Percentiles rank a stretch among this genome's conserved stretches.
Conservation (phyloP, 2,797 vertebrate species). For the Fratercula arctica region DNA sequence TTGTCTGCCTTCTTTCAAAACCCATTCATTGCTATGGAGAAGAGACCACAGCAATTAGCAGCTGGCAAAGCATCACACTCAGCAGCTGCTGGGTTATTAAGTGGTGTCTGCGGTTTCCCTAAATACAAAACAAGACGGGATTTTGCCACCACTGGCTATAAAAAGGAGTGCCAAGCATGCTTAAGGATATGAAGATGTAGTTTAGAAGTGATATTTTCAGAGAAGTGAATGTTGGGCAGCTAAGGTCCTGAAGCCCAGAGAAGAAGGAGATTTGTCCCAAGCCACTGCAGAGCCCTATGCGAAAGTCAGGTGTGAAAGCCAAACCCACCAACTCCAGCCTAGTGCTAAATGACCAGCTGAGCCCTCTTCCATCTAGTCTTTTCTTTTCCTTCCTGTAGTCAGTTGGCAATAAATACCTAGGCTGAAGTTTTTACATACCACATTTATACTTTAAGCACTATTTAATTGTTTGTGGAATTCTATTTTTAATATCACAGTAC, state of each 20-base stretch:
- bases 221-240: background rate
- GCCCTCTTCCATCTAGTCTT: background rate
- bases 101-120: conserved; percentile 2
- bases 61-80: background rate
- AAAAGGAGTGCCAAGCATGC: background rate
- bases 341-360: background rate
- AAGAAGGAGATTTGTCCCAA: background rate
- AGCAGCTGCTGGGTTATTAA: conserved; percentile 20
- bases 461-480: background rate
- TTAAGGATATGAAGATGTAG: background rate
- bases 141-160: background rate
- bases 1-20: background rate
- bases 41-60: conserved; percentile 15
- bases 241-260: background rate
- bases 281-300: background rate
- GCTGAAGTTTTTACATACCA: background rate
- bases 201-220: background rate
- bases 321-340: background rate
- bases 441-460: background rate
- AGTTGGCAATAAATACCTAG: background rate
- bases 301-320: background rate
- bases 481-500: background rate
- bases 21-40: background rate
- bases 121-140: background rate
- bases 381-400: background rate